Evolutionary conservation across 2,113 vertebrate genomes (phyloP).

Genomic region (Chelonoidis abingdonii): DNA sequence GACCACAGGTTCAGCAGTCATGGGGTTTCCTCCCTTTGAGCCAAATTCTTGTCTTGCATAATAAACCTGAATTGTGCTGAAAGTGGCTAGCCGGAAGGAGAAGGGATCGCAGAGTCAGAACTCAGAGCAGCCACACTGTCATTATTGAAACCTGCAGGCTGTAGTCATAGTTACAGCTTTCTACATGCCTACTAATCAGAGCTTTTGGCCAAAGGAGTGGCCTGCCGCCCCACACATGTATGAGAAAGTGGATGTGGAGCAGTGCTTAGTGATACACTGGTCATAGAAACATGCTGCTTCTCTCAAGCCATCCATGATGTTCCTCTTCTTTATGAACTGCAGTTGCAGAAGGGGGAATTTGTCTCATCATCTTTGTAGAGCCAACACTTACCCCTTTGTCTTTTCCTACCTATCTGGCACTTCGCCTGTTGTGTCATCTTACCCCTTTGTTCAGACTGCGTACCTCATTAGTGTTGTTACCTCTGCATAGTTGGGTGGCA

Average conservation of each 20-base stretch:
- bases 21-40: neutral
- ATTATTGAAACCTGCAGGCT: neutral
- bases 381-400: accelerated
- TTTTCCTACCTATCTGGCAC: accelerated
- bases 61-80: neutral
- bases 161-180: neutral
- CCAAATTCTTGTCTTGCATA: neutral
- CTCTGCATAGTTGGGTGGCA: neutral
- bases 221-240: neutral
- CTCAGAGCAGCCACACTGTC: neutral
- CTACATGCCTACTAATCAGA: neutral
- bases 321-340: neutral
- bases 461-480: neutral
- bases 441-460: neutral
- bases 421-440: neutral
- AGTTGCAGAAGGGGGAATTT: neutral
- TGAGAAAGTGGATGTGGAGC: neutral
- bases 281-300: neutral
- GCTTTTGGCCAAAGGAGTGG: neutral
- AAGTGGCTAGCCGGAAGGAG: neutral
- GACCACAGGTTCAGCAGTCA: neutral
- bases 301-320: neutral
- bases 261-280: neutral
- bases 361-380: accelerated
- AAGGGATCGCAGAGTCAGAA: neutral